A percentile compares a stretch with the other conserved stretches of the same genome.
Conservation (phyloP, 2,113 vertebrate genomes). For the Grammomys surdaster region DNA sequence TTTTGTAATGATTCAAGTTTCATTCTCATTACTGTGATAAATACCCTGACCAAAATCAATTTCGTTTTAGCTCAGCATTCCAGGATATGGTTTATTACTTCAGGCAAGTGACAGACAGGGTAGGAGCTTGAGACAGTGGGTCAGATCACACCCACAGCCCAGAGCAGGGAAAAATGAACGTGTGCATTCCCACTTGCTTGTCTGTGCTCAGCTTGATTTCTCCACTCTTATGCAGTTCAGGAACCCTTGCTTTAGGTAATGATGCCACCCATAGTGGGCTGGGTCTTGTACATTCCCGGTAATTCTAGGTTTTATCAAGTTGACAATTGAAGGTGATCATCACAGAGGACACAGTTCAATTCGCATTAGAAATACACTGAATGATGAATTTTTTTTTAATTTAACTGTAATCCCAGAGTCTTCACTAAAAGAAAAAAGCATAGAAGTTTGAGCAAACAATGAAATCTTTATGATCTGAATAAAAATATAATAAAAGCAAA, state of each 20-base stretch:
- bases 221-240: background rate
- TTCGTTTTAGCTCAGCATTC: background rate
- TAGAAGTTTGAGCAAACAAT: conserved; percentile 6
- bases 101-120: background rate
- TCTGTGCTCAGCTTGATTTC: background rate
- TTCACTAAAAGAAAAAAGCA: conserved; percentile 16
- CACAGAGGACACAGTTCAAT: background rate
- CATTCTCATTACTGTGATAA: background rate
- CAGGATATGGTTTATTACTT: background rate
- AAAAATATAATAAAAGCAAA: conserved; percentile 32
- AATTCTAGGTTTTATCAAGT: background rate
- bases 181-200: background rate
- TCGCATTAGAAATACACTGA: background rate
- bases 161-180: too few species aligned
- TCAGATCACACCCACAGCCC: background rate
- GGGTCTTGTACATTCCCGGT: background rate
- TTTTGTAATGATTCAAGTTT: background rate
- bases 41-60: background rate
- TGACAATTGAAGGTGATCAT: background rate
- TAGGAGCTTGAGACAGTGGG: background rate
- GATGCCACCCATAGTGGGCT: background rate
- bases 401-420: background rate
- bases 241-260: background rate
- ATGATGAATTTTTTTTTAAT: background rate
- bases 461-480: conserved; percentile 2